phyloP scores from a whole-genome alignment of 2,113 vertebrate genomes.

The Laticauda laticaudata region DNA sequence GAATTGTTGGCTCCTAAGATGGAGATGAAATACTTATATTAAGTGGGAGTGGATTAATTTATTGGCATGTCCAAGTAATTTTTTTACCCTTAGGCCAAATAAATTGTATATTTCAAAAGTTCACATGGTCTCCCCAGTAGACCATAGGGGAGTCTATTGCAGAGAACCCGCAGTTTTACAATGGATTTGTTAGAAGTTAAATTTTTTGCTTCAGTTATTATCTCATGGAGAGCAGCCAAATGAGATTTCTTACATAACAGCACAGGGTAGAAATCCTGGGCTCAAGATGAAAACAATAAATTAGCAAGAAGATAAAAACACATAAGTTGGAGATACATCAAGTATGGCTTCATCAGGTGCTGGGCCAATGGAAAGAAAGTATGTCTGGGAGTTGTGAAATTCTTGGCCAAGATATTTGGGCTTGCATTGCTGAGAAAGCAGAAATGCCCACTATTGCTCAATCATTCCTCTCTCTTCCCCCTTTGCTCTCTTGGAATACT shows the following conservation, averaged over 20 bases:
- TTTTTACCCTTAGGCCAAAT: neutral
- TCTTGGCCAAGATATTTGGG: neutral
- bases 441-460: constrained; percentile 1
- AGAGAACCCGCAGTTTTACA: neutral
- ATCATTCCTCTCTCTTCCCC: neutral
- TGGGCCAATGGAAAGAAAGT: constrained; percentile 17
- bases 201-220: constrained; percentile 11
- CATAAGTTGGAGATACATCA: constrained; percentile 19
- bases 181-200: neutral
- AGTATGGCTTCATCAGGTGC: constrained; percentile 24
- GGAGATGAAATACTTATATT: constrained; percentile 7
- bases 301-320: constrained; percentile 16
- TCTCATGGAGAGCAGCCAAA: constrained; percentile 17
- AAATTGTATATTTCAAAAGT: neutral
- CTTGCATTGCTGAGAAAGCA: neutral
- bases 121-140: neutral
- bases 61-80: neutral
- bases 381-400: neutral
- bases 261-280: neutral
- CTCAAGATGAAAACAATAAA: constrained; percentile 24
- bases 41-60: constrained; percentile 13
- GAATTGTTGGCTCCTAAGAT: neutral
- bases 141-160: neutral
- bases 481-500: neutral
- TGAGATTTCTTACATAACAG: constrained; percentile 2